These are phyloP conservation scores for Macquaria australasica DNA, from an alignment of 2,113 vertebrate species.

Conservation along the genomic window DNA sequence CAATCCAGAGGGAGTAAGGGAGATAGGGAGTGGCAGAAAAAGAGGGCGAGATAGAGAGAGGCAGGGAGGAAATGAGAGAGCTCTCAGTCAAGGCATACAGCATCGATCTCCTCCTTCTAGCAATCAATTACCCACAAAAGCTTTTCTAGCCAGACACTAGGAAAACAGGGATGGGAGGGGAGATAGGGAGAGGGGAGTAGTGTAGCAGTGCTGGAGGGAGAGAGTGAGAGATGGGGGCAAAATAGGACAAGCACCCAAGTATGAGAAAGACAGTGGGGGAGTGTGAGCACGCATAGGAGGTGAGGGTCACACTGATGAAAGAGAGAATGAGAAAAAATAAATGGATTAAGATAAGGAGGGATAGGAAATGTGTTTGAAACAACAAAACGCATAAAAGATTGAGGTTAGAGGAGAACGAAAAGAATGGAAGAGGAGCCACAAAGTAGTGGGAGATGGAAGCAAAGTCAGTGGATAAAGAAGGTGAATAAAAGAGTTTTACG, in stretches of 20 bases:
- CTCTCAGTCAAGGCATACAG: slow-evolving; percentile 76
- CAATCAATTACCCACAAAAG: slow-evolving; percentile 86
- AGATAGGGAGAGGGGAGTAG: slow-evolving; percentile 57
- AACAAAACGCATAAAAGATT: slow-evolving; percentile 24
- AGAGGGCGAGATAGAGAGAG: slow-evolving; percentile 64
- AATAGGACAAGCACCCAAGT: slow-evolving; percentile 51
- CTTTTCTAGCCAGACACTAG: slow-evolving; percentile 78
- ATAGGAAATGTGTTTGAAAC: slow-evolving; percentile 17
- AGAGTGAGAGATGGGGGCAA: slow-evolving; percentile 43
- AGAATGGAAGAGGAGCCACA: neutral
- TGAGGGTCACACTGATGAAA: slow-evolving; percentile 59
- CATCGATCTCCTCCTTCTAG: slow-evolving; percentile 82
- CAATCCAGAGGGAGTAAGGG: slow-evolving; percentile 56
- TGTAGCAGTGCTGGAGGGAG: slow-evolving; percentile 22
- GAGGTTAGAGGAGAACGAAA: slow-evolving; percentile 12
- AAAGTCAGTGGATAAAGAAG: neutral
- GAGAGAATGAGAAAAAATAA: slow-evolving; percentile 51
- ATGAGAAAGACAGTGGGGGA: slow-evolving; percentile 43
- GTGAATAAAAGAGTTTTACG: neutral
- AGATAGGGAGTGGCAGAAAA: slow-evolving; percentile 72
- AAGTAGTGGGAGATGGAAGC: neutral
- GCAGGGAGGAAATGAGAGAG: slow-evolving; percentile 79
- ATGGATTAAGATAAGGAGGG: slow-evolving; percentile 59
- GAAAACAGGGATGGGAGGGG: slow-evolving; percentile 68
- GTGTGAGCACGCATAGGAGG: slow-evolving; percentile 32